phyloP scores from a whole-genome alignment of 2,888 invertebrate genomes.

The Ormia ochracea region DNA sequence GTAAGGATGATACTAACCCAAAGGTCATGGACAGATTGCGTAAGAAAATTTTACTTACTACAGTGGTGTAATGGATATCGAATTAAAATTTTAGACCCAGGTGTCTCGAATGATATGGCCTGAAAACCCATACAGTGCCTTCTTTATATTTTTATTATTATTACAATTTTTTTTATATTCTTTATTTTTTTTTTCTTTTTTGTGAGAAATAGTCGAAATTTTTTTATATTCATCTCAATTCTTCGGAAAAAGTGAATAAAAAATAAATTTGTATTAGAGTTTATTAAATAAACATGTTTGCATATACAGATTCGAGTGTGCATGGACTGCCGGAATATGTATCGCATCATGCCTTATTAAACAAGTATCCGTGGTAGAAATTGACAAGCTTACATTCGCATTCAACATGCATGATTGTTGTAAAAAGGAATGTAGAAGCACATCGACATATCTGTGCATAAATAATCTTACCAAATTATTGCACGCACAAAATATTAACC shows the following conservation, averaged over 20 bases:
- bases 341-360: background rate
- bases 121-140: no score
- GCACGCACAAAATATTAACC: conserved; percentile 65
- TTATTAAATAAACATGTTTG: conserved; percentile 53
- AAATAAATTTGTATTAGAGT: conserved; percentile 11
- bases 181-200: background rate
- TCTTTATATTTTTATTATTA: no score
- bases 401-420: conserved; percentile 59
- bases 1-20: no score
- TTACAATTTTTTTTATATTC: no score
- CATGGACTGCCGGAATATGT: background rate
- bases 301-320: background rate
- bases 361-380: background rate
- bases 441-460: conserved; percentile 64
- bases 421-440: conserved; percentile 55
- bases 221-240: conserved; percentile 41
- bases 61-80: no score
- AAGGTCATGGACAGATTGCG: no score
- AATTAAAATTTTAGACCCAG: no score
- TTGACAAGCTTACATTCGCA: conserved; percentile 49
- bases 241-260: background rate
- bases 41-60: no score
- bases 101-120: no score
- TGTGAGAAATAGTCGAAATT: conserved; percentile 9
- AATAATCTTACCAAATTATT: conserved; percentile 67